Evolutionary conservation across 2,797 vertebrate genomes (phyloP).

Genomic region (Toxotes lorentzi): DNA sequence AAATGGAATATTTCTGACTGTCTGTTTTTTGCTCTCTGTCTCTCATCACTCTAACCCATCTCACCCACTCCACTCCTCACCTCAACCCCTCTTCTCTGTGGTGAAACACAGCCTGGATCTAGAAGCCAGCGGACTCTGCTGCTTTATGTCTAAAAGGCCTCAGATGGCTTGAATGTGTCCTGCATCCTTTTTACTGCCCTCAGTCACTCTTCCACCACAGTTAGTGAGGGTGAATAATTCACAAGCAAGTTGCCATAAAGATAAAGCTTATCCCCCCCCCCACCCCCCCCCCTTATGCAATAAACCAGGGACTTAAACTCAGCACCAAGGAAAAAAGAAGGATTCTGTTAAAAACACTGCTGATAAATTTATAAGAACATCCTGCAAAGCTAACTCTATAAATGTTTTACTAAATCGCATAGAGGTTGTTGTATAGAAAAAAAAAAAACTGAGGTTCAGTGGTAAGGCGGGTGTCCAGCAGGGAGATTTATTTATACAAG

Average conservation of each 20-base stretch:
- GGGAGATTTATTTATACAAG: constrained; percentile 67
- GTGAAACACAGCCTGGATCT: constrained; percentile 33
- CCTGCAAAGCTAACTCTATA: constrained; percentile 82
- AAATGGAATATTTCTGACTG: constrained; percentile 21
- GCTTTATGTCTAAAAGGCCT: constrained; percentile 45
- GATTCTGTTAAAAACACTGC: constrained; percentile 76
- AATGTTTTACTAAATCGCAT: constrained; percentile 77
- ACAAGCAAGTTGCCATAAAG: constrained; percentile 74
- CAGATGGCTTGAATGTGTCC: constrained; percentile 33
- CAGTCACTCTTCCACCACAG: constrained; percentile 52
- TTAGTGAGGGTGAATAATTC: constrained; percentile 82
- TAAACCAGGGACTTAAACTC: constrained; percentile 71
- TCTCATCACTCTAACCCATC: constrained; percentile 19
- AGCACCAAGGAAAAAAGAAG: constrained; percentile 28
- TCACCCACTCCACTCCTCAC: constrained; percentile 17
- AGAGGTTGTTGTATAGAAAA: constrained; percentile 65
- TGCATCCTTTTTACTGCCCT: constrained; percentile 23
- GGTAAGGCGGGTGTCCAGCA: constrained; percentile 37
- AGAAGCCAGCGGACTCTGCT: constrained; percentile 16
- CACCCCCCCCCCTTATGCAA: constrained; percentile 71
- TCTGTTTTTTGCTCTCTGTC: neutral
- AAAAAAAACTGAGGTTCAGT: constrained; percentile 28
- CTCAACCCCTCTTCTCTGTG: constrained; percentile 11
- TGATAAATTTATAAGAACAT: constrained; percentile 88
- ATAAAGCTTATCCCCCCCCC: constrained; percentile 66